A percentile compares a stretch with the other conserved stretches of the same genome.
phyloP scores from a whole-genome alignment of 2,113 vertebrate species.

The Bostrychus sinensis region DNA sequence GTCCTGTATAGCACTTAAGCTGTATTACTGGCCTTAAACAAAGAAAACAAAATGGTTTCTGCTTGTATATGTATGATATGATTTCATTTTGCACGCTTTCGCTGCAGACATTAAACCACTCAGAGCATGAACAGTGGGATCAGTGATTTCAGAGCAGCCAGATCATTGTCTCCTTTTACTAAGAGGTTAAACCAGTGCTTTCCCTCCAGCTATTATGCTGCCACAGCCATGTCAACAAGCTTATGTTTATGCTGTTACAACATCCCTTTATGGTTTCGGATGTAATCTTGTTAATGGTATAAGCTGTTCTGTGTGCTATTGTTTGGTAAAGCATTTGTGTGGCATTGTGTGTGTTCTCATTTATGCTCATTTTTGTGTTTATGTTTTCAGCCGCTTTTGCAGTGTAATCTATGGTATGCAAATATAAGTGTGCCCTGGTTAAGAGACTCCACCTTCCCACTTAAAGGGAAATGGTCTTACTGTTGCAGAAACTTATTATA shows the following conservation, averaged over 20 bases:
- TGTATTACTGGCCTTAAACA: background rate
- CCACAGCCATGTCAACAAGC: conserved; percentile 51
- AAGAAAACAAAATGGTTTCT: background rate
- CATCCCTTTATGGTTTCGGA: conserved; percentile 64
- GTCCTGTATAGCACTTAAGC: background rate
- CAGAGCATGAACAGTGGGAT: conserved; percentile 18
- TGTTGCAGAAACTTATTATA: conserved; percentile 39
- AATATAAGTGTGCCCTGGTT: conserved; percentile 54
- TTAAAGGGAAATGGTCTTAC: conserved; percentile 41
- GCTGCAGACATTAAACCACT: conserved; percentile 18
- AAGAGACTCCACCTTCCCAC: conserved; percentile 46
- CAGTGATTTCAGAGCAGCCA: conserved; percentile 41
- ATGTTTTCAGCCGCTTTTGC: conserved; percentile 8
- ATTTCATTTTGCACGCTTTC: conserved; percentile 39
- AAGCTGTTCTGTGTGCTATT: conserved; percentile 59
- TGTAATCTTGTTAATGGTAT: conserved; percentile 77
- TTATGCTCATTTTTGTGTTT: conserved; percentile 9
- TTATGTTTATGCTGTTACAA: conserved; percentile 70
- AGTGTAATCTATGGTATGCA: conserved; percentile 49
- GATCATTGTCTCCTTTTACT: conserved; percentile 52
- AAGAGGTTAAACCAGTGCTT: conserved; percentile 63
- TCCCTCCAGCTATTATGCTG: conserved; percentile 61
- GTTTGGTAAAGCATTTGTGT: conserved; percentile 51
- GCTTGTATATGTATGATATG: conserved; percentile 40
- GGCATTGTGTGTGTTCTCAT: background rate